These are phyloP conservation scores for Carpatolechia fugitivella DNA, from an alignment of 2,888 invertebrate genomes.

Conservation along the genomic window DNA sequence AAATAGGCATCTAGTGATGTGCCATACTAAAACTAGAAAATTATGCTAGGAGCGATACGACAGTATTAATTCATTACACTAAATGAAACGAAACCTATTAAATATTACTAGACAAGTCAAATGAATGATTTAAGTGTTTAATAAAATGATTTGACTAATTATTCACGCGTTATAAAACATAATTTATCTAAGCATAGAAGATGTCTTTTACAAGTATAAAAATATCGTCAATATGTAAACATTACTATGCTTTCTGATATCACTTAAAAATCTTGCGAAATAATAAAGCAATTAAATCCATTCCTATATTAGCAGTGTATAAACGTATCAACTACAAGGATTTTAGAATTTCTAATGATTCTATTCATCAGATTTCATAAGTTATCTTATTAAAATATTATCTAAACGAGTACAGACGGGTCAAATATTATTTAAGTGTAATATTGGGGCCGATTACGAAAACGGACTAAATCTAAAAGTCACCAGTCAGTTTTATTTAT, in stretches of 20 bases:
- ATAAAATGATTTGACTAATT: slow-evolving; percentile 29
- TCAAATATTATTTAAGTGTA: too few relatives aligned
- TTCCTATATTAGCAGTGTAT: not conserved
- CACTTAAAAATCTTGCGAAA: not conserved
- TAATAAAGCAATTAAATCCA: not conserved
- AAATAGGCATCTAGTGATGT: slow-evolving; percentile 44
- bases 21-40: slow-evolving; percentile 50
- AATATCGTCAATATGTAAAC: slow-evolving; percentile 53
- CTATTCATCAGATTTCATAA: too few relatives aligned
- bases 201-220: slow-evolving; percentile 70
- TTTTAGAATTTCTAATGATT: not conserved
- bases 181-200: slow-evolving; percentile 33
- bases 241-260: not conserved
- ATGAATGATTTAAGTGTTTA: slow-evolving; percentile 14
- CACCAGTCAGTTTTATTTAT: too few relatives aligned
- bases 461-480: too few relatives aligned
- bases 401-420: too few relatives aligned
- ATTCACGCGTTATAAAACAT: slow-evolving; percentile 34
- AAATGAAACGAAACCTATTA: slow-evolving; percentile 33
- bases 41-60: slow-evolving; percentile 42
- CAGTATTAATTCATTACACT: slow-evolving; percentile 29
- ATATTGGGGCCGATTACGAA: too few relatives aligned
- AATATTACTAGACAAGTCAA: slow-evolving; percentile 22
- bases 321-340: not conserved
- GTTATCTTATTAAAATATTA: slow-evolving; percentile 1